Percentiles rank a stretch among this genome's conserved stretches.
These are phyloP conservation scores for Spicauda simplicius DNA, from an alignment of 2,888 invertebrate genomes.

Conservation along the genomic window DNA sequence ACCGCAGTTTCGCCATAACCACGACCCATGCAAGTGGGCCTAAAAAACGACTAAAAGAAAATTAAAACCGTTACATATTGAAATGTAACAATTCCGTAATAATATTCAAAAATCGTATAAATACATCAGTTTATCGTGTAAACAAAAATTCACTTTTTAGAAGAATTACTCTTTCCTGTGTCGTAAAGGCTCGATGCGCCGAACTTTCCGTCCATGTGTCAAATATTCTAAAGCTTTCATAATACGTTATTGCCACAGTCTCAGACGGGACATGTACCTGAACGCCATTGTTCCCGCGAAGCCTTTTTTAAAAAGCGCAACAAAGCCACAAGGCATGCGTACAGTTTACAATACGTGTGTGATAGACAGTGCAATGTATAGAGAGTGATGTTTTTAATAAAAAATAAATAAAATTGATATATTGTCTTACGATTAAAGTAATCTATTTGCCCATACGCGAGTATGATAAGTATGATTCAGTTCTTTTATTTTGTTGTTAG, in stretches of 20 bases:
- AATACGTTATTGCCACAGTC: slow-evolving; percentile 57
- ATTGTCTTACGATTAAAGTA: too few species aligned
- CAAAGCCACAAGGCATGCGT: slow-evolving; percentile 78
- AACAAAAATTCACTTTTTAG: background rate
- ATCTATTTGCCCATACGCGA: too few species aligned
- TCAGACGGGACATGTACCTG: slow-evolving; percentile 59
- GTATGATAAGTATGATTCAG: too few species aligned
- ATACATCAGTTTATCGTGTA: background rate
- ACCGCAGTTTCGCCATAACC: too few species aligned
- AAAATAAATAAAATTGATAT: background rate
- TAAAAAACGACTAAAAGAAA: too few species aligned
- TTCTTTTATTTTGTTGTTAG: too few species aligned
- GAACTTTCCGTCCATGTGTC: slow-evolving; percentile 25
- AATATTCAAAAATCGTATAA: too few species aligned
- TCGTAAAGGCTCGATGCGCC: background rate
- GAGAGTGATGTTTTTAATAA: slow-evolving; percentile 51
- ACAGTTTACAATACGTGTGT: slow-evolving; percentile 57
- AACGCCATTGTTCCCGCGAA: slow-evolving; percentile 66
- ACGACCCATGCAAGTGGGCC: too few species aligned
- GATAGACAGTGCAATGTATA: slow-evolving; percentile 62
- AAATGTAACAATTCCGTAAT: too few species aligned
- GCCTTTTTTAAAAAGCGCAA: slow-evolving; percentile 73
- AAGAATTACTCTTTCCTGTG: background rate
- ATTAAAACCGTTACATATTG: too few species aligned
- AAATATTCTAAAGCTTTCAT: slow-evolving; percentile 45